Percentiles rank a stretch among this genome's conserved stretches.
phyloP scores from a whole-genome alignment of 2,113 vertebrate species.

The Malurus alboscapulatus region DNA sequence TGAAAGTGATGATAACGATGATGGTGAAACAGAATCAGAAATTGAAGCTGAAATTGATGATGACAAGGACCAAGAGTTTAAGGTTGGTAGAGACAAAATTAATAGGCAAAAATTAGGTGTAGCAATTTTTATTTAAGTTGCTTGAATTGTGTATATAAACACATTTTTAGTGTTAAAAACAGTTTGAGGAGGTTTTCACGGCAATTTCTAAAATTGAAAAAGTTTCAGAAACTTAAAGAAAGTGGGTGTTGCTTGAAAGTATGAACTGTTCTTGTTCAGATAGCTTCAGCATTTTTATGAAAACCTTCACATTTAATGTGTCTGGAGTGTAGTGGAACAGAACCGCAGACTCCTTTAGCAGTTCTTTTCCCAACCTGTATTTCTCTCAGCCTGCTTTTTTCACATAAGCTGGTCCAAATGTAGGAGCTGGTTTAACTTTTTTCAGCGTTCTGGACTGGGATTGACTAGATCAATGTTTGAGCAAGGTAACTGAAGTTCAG shows the following conservation, averaged over 20 bases:
- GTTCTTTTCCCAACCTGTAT: background rate
- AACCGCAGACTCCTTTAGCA: background rate
- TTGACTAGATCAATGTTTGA: background rate
- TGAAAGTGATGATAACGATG: constrained; percentile 95
- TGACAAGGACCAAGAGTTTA: constrained; percentile 80
- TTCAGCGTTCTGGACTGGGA: background rate
- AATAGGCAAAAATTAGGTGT: background rate
- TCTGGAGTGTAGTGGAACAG: background rate
- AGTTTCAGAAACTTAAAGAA: background rate
- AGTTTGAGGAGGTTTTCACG: background rate
- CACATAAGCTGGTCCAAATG: background rate
- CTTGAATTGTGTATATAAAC: background rate
- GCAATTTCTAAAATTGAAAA: background rate
- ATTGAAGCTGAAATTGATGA: constrained; percentile 89
- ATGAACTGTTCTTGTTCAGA: background rate
- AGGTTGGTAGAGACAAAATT: constrained; percentile 70
- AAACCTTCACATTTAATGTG: background rate
- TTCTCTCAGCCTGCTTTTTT: background rate
- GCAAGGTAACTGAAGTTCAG: background rate
- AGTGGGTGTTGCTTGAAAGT: background rate
- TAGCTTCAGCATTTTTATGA: background rate
- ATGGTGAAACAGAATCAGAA: constrained; percentile 86
- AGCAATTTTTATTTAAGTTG: background rate
- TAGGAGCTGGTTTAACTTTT: background rate
- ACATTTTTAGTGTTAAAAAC: background rate